These are phyloP conservation scores for Archaeoteleia sp. DNA, from an alignment of 2,888 invertebrate species.

Conservation along the genomic window DNA sequence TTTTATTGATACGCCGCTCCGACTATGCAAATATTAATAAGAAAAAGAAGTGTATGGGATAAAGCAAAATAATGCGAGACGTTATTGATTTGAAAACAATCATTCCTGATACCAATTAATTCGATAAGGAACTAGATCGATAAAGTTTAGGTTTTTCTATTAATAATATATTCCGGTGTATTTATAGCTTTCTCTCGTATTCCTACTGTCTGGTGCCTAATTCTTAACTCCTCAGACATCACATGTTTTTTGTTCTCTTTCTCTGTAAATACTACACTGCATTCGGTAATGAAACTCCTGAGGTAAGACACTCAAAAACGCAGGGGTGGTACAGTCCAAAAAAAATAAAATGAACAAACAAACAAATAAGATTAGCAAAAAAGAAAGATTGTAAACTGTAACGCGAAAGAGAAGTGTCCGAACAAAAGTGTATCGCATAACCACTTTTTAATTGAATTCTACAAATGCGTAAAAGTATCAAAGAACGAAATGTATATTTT, in stretches of 20 bases:
- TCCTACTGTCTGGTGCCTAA: slow-evolving; percentile 54
- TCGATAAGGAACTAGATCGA: slow-evolving; percentile 45
- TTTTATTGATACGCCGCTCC: slow-evolving; percentile 35
- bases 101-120: slow-evolving; percentile 50
- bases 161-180: slow-evolving; percentile 52
- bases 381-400: neutral
- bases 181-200: slow-evolving; percentile 52
- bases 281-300: slow-evolving; percentile 9
- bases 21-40: slow-evolving; percentile 19
- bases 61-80: slow-evolving; percentile 14
- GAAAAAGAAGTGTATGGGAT: slow-evolving; percentile 18
- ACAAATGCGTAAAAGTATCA: slow-evolving; percentile 52
- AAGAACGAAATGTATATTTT: slow-evolving; percentile 52
- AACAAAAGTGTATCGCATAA: slow-evolving; percentile 43
- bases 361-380: slow-evolving; percentile 12
- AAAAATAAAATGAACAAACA: too few species aligned
- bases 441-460: slow-evolving; percentile 51
- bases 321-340: slow-evolving; percentile 2
- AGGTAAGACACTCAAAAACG: neutral
- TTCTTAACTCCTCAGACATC: slow-evolving; percentile 50
- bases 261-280: slow-evolving; percentile 29
- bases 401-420: slow-evolving; percentile 25
- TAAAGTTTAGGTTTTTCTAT: slow-evolving; percentile 50
- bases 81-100: slow-evolving; percentile 52
- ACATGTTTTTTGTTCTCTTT: slow-evolving; percentile 40